These are phyloP conservation scores for Eupithecia exiguata DNA, from an alignment of 2,888 invertebrate genomes.

Conservation along the genomic window DNA sequence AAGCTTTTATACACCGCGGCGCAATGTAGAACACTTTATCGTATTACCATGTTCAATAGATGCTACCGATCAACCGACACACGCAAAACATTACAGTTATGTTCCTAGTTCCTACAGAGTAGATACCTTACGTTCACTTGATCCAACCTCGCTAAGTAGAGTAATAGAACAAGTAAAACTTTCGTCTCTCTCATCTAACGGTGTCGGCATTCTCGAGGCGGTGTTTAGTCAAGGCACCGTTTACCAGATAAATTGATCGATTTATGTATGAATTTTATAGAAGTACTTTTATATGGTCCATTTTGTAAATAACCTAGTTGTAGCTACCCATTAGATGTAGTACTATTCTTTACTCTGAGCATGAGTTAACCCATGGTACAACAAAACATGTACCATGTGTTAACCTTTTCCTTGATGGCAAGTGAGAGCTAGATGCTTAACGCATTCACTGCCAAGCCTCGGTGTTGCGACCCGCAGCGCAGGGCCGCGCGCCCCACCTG, in stretches of 20 bases:
- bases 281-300: neutral
- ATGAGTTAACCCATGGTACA: too few relatives aligned
- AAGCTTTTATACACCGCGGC: neutral
- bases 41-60: neutral
- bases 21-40: neutral
- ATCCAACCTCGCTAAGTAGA: conserved; percentile 44
- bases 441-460: too few relatives aligned
- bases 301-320: neutral
- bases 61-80: conserved; percentile 4
- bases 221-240: conserved; percentile 39
- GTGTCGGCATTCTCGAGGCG: conserved; percentile 54
- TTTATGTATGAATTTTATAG: conserved; percentile 27
- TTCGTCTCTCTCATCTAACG: conserved; percentile 67
- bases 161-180: conserved; percentile 49
- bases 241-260: conserved; percentile 56
- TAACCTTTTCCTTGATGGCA: too few relatives aligned
- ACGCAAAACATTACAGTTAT: conserved; percentile 26
- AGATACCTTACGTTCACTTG: conserved; percentile 6
- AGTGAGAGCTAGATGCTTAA: too few relatives aligned
- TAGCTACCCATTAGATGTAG: too few relatives aligned
- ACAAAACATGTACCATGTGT: too few relatives aligned
- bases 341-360: too few relatives aligned
- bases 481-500: too few relatives aligned
- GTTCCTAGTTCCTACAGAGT: conserved; percentile 1
- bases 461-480: too few relatives aligned